These are phyloP conservation scores for Megaptera novaeangliae DNA, from an alignment of 2,113 vertebrate species.

Conservation along the genomic window DNA sequence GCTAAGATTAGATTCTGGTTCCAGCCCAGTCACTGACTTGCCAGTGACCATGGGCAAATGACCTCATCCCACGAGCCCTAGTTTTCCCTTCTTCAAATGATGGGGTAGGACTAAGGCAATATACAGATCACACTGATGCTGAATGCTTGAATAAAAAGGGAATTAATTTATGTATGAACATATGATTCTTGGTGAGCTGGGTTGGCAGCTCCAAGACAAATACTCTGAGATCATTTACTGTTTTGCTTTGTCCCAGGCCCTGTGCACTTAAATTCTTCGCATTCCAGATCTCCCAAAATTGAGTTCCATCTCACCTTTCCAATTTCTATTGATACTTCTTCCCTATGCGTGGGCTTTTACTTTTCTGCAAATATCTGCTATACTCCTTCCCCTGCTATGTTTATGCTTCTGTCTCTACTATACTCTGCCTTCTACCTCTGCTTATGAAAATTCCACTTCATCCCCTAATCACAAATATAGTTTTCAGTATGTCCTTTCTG, in stretches of 20 bases:
- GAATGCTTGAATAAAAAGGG: not conserved
- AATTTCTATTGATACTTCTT: not conserved
- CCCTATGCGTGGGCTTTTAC: not conserved
- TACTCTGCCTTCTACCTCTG: not conserved
- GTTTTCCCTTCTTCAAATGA: not conserved
- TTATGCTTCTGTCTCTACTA: not conserved
- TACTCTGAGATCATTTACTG: not conserved
- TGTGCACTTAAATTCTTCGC: not conserved
- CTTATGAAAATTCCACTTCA: not conserved
- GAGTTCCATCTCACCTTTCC: not conserved
- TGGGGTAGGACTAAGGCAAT: not conserved
- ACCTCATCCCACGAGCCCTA: not conserved
- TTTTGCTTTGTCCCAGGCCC: not conserved
- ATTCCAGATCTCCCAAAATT: not conserved
- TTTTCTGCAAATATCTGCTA: not conserved
- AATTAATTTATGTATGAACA: not conserved
- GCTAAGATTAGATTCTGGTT: not conserved
- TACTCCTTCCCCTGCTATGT: not conserved
- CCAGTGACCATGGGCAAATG: not conserved
- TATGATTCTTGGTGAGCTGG: not conserved
- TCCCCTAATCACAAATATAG: not conserved
- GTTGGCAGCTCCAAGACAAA: not conserved
- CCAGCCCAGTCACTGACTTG: not conserved
- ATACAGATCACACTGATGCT: not conserved
- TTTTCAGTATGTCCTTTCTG: not conserved